phyloP scores from a whole-genome alignment of 2,888 invertebrate species.

The Celastrina argiolus region DNA sequence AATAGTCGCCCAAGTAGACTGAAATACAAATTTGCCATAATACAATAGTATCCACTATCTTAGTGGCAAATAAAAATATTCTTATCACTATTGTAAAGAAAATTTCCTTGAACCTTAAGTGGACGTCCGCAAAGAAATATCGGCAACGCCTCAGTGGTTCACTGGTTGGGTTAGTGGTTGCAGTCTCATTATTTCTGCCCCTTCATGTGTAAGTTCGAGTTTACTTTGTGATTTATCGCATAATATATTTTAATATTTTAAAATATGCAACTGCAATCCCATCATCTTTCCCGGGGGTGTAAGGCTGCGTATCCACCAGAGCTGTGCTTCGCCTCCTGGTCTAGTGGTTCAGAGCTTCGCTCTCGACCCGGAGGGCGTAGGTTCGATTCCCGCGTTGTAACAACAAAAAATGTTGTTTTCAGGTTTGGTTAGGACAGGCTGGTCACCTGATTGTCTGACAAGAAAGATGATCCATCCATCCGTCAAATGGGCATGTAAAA shows the following conservation, averaged over 20 bases:
- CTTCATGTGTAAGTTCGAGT: conserved; percentile 50
- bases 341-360: no score
- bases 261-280: background rate
- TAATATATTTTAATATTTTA: background rate
- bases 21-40: background rate
- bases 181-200: conserved; percentile 63
- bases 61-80: background rate
- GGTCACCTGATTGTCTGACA: no score
- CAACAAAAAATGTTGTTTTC: no score
- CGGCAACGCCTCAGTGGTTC: conserved; percentile 28
- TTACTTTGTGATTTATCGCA: conserved; percentile 4
- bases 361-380: no score
- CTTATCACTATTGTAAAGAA: background rate
- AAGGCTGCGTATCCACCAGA: no score
- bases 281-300: no score
- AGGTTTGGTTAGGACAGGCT: no score
- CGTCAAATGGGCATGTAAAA: no score
- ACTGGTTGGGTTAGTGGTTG: conserved; percentile 54
- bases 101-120: background rate
- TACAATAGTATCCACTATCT: background rate
- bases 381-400: no score
- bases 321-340: no score
- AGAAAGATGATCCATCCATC: no score
- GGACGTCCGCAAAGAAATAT: conserved; percentile 24
- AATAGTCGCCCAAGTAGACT: background rate